A percentile compares a stretch with the other conserved stretches of the same genome.
These are phyloP conservation scores for Anguilla anguilla DNA, from an alignment of 2,797 vertebrate species.

Conservation along the genomic window DNA sequence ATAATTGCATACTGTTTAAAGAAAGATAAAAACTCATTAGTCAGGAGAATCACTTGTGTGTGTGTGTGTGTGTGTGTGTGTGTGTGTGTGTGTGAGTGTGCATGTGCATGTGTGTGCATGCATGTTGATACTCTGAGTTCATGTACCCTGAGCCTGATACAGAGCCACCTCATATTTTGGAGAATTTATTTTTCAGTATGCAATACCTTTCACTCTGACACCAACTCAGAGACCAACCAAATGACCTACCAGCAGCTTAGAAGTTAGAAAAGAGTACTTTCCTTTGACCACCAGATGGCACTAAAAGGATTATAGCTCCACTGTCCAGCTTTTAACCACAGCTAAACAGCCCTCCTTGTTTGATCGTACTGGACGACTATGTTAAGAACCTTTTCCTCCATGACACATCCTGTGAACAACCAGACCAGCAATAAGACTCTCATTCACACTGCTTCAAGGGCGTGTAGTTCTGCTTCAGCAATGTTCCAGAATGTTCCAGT, in stretches of 20 bases:
- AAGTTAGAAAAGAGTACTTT: background rate
- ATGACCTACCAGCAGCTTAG: background rate
- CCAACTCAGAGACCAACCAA: background rate
- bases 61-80: background rate
- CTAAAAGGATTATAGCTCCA: background rate
- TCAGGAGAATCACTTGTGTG: no score
- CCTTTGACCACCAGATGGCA: background rate
- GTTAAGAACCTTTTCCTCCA: background rate
- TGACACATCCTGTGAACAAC: background rate
- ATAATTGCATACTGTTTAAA: background rate
- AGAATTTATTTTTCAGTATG: background rate
- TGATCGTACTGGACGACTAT: background rate
- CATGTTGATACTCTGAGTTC: background rate
- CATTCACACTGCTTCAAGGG: no score
- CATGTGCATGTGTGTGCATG: background rate
- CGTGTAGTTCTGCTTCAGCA: no score
- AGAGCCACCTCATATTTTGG: background rate
- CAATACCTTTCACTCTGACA: background rate
- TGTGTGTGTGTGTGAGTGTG: background rate
- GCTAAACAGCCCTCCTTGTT: background rate
- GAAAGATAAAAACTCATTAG: no score
- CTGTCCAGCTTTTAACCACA: background rate
- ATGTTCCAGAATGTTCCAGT: no score
- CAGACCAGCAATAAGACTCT: no score
- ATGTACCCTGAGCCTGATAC: background rate